phyloP scores from a whole-genome alignment of 2,888 invertebrate species.

The Gymnosoma rotundatum region DNA sequence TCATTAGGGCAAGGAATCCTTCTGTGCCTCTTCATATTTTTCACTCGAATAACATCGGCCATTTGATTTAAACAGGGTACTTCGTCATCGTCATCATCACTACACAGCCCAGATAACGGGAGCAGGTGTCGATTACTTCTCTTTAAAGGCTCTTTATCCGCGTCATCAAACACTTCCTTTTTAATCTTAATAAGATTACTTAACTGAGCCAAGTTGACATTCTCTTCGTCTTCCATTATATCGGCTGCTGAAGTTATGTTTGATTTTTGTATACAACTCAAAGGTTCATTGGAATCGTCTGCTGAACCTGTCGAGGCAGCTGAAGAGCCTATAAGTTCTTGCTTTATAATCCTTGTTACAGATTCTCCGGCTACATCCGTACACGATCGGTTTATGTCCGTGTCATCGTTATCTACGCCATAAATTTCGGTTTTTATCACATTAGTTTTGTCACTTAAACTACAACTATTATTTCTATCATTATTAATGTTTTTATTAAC shows the following conservation, averaged over 20 bases:
- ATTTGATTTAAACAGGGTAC: slow-evolving; percentile 74
- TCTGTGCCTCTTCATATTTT: slow-evolving; percentile 73
- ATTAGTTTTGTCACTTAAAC: slow-evolving; percentile 81
- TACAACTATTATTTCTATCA: slow-evolving; percentile 79
- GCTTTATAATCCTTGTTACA: slow-evolving; percentile 77
- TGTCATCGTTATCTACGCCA: slow-evolving; percentile 68
- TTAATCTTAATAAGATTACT: slow-evolving; percentile 81
- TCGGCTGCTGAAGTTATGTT: slow-evolving; percentile 59
- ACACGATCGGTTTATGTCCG: slow-evolving; percentile 69
- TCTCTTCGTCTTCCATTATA: slow-evolving; percentile 80
- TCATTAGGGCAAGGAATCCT: not conserved
- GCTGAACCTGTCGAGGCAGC: slow-evolving; percentile 71
- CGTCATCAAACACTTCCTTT: slow-evolving; percentile 71
- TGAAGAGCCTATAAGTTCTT: slow-evolving; percentile 77
- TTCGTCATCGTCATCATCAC: slow-evolving; percentile 70
- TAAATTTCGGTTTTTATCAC: slow-evolving; percentile 81
- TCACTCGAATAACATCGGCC: slow-evolving; percentile 77
- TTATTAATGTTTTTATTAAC: slow-evolving; percentile 73
- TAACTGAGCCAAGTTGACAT: slow-evolving; percentile 81
- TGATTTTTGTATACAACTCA: slow-evolving; percentile 76
- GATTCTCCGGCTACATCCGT: slow-evolving; percentile 64
- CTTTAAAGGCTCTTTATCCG: slow-evolving; percentile 30
- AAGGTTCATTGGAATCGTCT: slow-evolving; percentile 79
- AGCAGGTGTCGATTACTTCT: slow-evolving; percentile 14
- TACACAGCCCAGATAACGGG: slow-evolving; percentile 17